Conservation (phyloP, 2,113 vertebrate genomes). For the Halichoerus grypus region DNA sequence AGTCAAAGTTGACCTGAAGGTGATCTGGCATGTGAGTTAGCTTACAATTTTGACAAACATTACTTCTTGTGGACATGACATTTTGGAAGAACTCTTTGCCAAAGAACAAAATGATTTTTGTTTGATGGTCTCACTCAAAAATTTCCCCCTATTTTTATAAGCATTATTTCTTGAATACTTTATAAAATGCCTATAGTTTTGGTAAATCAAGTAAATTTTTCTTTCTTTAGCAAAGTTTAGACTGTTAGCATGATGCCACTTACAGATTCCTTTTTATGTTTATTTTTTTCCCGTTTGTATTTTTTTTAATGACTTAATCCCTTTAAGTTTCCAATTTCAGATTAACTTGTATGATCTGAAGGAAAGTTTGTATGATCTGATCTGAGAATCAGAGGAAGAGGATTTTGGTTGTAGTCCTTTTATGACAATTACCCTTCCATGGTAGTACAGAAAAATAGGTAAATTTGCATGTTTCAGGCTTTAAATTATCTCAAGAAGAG, state of each 20-base stretch:
- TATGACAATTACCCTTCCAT: not conserved
- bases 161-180: not conserved
- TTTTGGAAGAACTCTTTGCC: not conserved
- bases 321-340: not conserved
- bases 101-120: not conserved
- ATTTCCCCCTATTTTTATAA: not conserved
- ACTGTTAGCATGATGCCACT: not conserved
- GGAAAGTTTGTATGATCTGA: not conserved
- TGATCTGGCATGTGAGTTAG: accelerated
- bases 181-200: not conserved
- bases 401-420: not conserved
- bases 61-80: not conserved
- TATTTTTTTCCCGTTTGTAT: not conserved
- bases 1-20: not conserved
- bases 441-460: not conserved
- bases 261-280: not conserved
- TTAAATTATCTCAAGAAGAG: constrained; percentile 60
- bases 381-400: not conserved
- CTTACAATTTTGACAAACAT: not conserved
- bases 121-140: not conserved
- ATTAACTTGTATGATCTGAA: too few species aligned
- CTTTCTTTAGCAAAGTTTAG: not conserved
- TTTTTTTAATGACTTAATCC: not conserved
- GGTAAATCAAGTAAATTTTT: not conserved
- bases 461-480: not conserved